Conservation (phyloP, 2,888 invertebrate genomes). For the Campaea margaritaria region DNA sequence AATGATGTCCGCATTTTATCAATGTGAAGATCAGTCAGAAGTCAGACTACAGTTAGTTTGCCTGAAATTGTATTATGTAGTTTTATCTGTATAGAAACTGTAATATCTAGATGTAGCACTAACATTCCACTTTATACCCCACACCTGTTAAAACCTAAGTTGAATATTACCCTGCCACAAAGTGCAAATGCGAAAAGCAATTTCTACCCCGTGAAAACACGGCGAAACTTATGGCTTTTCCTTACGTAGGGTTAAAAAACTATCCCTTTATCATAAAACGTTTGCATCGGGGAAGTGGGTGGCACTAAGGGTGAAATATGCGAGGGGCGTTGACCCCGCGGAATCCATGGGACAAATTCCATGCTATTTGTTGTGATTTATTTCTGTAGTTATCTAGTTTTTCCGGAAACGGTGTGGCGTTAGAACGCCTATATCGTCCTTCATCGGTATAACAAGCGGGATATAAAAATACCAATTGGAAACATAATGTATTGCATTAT, state of each 20-base stretch:
- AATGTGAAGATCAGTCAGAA: no score
- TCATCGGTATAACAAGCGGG: constrained; percentile 24
- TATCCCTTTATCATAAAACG: constrained; percentile 43
- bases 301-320: constrained; percentile 58
- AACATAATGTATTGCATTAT: neutral
- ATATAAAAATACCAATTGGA: constrained; percentile 18
- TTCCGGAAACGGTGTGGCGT: constrained; percentile 41
- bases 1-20: no score
- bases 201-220: constrained; percentile 27
- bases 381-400: constrained; percentile 44
- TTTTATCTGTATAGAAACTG: no score
- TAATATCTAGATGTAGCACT: neutral
- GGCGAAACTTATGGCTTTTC: constrained; percentile 30
- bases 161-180: constrained; percentile 20
- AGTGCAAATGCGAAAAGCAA: constrained; percentile 33
- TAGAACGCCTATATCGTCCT: constrained; percentile 25
- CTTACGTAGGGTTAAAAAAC: constrained; percentile 38
- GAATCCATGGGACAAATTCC: constrained; percentile 58
- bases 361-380: constrained; percentile 62
- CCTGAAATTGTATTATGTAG: no score
- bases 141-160: constrained; percentile 15
- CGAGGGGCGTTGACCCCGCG: constrained; percentile 59
- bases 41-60: no score
- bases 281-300: constrained; percentile 58
- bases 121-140: neutral